phyloP scores from a whole-genome alignment of 2,797 vertebrate genomes.

The Hipposideros larvatus region DNA sequence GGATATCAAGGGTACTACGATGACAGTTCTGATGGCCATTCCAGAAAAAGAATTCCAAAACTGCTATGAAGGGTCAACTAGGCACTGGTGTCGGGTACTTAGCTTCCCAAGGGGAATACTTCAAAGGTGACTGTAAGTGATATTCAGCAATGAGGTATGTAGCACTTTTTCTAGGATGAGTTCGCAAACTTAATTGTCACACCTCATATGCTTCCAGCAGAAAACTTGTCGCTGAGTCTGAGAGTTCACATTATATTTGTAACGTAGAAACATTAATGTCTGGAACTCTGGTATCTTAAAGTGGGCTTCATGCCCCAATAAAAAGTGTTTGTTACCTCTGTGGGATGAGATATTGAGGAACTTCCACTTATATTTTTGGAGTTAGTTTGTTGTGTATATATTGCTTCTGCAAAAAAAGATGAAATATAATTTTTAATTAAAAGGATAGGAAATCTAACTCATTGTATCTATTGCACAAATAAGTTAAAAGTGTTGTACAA shows the following conservation, averaged over 20 bases:
- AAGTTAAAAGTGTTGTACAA: neutral
- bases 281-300: conserved; percentile 57
- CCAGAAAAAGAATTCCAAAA: too few species aligned
- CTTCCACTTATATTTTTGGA: conserved; percentile 34
- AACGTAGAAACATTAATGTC: conserved; percentile 49
- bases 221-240: conserved; percentile 42
- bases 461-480: neutral
- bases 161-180: too few species aligned
- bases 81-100: too few species aligned
- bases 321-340: conserved; percentile 32
- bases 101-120: too few species aligned
- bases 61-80: too few species aligned
- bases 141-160: too few species aligned
- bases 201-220: conserved; percentile 10
- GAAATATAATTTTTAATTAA: conserved; percentile 52
- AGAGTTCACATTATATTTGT: conserved; percentile 10
- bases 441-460: conserved; percentile 22
- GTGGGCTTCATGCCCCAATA: neutral
- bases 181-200: too few species aligned
- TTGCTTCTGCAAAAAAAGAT: conserved; percentile 9
- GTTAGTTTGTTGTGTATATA: conserved; percentile 1
- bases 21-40: too few species aligned
- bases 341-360: neutral
- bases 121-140: too few species aligned
- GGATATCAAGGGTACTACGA: too few species aligned